These are phyloP conservation scores for Drosophila trapezifrons DNA, from an alignment of 1,140 invertebrate genomes.

Conservation along the genomic window DNA sequence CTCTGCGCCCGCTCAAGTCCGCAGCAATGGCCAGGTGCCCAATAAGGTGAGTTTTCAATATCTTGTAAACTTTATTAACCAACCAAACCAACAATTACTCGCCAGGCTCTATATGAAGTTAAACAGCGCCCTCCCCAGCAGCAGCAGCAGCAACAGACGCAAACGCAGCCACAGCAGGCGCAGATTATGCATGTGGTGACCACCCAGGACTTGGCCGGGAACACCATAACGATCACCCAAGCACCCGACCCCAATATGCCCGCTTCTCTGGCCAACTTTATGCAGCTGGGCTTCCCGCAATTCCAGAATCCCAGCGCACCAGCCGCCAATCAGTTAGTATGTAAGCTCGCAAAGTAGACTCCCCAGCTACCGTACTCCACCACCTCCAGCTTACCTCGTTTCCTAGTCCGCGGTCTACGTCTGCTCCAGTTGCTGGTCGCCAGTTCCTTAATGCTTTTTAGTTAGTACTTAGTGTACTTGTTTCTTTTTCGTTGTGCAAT, in stretches of 20 bases:
- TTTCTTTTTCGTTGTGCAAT: slow-evolving; percentile 45
- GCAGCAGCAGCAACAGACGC: slow-evolving; percentile 48
- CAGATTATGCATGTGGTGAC: slow-evolving; percentile 79
- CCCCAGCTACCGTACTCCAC: background rate
- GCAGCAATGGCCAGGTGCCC: slow-evolving; percentile 25
- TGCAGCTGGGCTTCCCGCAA: slow-evolving; percentile 72
- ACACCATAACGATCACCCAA: slow-evolving; percentile 80
- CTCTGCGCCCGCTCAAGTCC: slow-evolving; percentile 1
- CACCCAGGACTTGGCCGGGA: slow-evolving; percentile 69
- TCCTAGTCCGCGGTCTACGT: slow-evolving; percentile 52
- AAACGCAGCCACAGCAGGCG: slow-evolving; percentile 46
- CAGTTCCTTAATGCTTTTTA: slow-evolving; percentile 38
- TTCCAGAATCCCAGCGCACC: slow-evolving; percentile 62
- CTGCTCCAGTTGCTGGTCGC: slow-evolving; percentile 13
- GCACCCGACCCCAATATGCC: slow-evolving; percentile 69
- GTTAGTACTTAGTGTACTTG: slow-evolving; percentile 1
- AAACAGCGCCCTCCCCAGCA: slow-evolving; percentile 25
- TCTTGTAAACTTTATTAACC: too few species aligned
- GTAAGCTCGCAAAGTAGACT: slow-evolving; percentile 64
- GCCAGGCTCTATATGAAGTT: slow-evolving; percentile 25
- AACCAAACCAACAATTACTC: background rate
- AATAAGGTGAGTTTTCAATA: slow-evolving; percentile 8
- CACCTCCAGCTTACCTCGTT: slow-evolving; percentile 18
- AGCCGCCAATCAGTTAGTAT: slow-evolving; percentile 51
- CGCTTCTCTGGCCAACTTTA: slow-evolving; percentile 70